phyloP scores from a whole-genome alignment of 2,797 vertebrate genomes.

The Trachops cirrhosus region DNA sequence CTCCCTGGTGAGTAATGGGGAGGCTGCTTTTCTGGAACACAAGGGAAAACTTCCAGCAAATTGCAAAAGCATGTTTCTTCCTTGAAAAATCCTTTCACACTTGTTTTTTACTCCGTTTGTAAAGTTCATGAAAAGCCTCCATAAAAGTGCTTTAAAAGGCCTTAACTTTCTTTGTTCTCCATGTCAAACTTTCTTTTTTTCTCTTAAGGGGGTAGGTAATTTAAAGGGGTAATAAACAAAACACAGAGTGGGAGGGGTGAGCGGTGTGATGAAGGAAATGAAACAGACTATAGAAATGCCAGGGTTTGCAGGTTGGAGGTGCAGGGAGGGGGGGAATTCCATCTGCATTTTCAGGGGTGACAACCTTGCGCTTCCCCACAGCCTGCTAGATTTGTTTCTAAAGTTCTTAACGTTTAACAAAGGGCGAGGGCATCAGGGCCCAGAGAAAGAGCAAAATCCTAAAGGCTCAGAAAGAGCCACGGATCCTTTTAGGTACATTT shows the following conservation, averaged over 20 bases:
- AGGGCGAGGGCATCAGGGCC: neutral
- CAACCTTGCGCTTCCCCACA: fast-evolving
- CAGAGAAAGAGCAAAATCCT: neutral
- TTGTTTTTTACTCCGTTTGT: conserved; percentile 72
- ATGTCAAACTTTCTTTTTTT: neutral
- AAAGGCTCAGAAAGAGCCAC: neutral
- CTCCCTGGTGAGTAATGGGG: conserved; percentile 86
- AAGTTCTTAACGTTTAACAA: neutral
- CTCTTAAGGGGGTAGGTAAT: conserved; percentile 10
- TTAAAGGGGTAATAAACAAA: conserved; percentile 47
- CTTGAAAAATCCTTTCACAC: conserved; percentile 84
- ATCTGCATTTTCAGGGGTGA: neutral
- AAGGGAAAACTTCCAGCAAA: conserved; percentile 84
- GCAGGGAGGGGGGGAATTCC: neutral
- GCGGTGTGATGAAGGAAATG: neutral
- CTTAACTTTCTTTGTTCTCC: conserved; percentile 61
- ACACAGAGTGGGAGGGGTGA: neutral
- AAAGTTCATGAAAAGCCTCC: conserved; percentile 80
- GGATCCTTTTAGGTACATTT: neutral
- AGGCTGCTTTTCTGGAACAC: conserved; percentile 85
- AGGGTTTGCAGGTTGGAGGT: neutral
- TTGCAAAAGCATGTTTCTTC: conserved; percentile 86
- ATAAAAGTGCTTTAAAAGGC: conserved; percentile 61
- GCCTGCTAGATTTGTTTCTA: neutral
- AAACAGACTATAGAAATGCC: neutral